Conservation (phyloP, 2,113 vertebrate genomes). For the Gambusia holbrooki region DNA sequence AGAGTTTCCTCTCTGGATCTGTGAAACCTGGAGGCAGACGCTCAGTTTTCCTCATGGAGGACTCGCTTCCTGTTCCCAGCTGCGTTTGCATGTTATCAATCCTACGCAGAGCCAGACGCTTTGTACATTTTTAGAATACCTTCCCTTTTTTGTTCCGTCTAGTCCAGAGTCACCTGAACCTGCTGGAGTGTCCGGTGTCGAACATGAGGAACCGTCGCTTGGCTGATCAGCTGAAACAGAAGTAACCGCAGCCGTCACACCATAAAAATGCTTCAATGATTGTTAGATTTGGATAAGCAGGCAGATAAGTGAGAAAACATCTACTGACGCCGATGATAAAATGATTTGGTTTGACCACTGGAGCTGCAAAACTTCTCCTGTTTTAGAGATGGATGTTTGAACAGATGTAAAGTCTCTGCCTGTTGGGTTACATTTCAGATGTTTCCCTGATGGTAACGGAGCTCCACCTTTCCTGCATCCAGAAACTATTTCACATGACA, state of each 20-base stretch:
- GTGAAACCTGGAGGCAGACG: not conserved
- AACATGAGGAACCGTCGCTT: not conserved
- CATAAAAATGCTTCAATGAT: not conserved
- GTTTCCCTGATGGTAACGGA: not conserved
- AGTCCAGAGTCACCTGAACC: conserved; percentile 7
- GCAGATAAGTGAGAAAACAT: not conserved
- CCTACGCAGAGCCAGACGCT: not conserved
- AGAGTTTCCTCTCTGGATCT: not conserved
- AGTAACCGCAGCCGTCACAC: not conserved
- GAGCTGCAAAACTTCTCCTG: too few species aligned
- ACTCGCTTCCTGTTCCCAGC: conserved; percentile 32
- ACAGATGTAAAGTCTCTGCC: not conserved
- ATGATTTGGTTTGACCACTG: not conserved
- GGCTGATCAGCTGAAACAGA: not conserved
- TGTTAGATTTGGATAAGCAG: not conserved
- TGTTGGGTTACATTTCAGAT: not conserved
- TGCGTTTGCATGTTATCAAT: conserved; percentile 34
- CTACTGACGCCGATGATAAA: not conserved
- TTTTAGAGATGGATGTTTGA: too few species aligned
- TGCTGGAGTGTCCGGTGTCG: conserved; percentile 16
- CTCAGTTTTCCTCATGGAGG: not conserved
- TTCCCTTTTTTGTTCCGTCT: not conserved
- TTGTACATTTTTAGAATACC: conserved; percentile 18
- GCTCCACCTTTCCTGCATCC: not conserved
- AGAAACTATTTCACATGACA: not conserved